Base-by-base conservation (phyloP, 2,888 invertebrate species). In the Tetranychus truncatus region DNA sequence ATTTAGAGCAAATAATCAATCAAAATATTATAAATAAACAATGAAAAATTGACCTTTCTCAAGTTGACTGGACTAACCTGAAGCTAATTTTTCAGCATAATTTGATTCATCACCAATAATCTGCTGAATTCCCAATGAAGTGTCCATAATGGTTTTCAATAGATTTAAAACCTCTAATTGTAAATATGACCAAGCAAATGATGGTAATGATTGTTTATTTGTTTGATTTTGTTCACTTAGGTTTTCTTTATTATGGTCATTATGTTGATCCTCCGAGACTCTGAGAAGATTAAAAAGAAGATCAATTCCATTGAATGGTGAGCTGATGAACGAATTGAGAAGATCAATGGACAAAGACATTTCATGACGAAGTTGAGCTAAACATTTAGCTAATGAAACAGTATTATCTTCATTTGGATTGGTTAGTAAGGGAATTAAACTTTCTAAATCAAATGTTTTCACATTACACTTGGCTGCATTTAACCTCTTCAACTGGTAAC, bases 141-240 rank as follows among this genome's bases (percentile, higher is more conserved):
- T 83, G 78, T 84, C 84, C 79, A 84, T 82, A 20, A 84, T 81
- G 21, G 82, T 82, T 45, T 83, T 80, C 65, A 85, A 79, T 78
- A 84, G 84, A 2, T 81, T 80, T 18, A 84, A 81, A 78, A 84
- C 84, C 79, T 84, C 84, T 72, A 84, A 80, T 80, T 83, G 84
- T 4, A 83, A 80, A 18, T 84, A 80, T 20, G 84, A 83, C 45
- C 45, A 72, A 5, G 72, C 72, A 72, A 72, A 72, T 20, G 72
- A 72, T 20, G 72, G 72, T 34, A 72, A 45, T 45, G 34, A 44
- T 72, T 45, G 44, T 18, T n/a, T 69, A 11, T 20, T n/a, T 20
- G n/a, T 69, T 11, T 11, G 20, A 24, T n/a, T 67, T 67, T 20
- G 11, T 69, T 11, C n/a, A 21, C 11, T 24, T 11, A 21, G 21